Percentiles rank a stretch among this genome's conserved stretches.
phyloP scores from a whole-genome alignment of 2,113 vertebrate genomes.

The Buteo buteo region DNA sequence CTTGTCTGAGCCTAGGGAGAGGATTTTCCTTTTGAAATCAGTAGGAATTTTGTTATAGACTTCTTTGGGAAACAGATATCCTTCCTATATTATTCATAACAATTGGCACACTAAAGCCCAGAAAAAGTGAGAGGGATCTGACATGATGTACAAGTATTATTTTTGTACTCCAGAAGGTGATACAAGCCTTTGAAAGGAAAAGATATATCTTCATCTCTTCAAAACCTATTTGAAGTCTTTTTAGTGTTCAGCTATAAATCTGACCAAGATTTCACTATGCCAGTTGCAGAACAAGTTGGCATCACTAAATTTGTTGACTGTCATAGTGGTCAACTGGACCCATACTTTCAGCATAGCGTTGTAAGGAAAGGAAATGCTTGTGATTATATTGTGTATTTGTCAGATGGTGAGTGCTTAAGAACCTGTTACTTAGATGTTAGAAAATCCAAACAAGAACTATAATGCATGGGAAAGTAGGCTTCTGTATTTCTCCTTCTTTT shows the following conservation, averaged over 20 bases:
- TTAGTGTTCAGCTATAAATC: not conserved
- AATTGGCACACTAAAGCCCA: not conserved
- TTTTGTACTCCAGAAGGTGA: not conserved
- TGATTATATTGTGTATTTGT: not conserved
- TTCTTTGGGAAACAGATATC: not conserved
- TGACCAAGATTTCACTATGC: not conserved
- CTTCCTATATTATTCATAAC: not conserved
- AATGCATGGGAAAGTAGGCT: not conserved
- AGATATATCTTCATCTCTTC: not conserved
- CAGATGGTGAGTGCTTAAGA: not conserved
- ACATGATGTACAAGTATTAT: not conserved
- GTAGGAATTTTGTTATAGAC: not conserved
- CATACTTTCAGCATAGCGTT: not conserved
- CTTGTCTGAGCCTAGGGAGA: not conserved
- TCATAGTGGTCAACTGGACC: not conserved
- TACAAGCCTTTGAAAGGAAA: not conserved
- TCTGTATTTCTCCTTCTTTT: not conserved
- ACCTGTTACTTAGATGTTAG: not conserved
- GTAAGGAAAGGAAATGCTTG: not conserved
- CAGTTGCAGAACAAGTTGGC: not conserved
- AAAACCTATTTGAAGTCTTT: not conserved
- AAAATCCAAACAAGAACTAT: not conserved
- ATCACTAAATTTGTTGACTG: not conserved
- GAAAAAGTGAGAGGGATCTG: not conserved
- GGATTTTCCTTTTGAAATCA: not conserved